Evolutionary conservation across 2,113 vertebrate genomes (phyloP).

Genomic region (Neotragus moschatus): DNA sequence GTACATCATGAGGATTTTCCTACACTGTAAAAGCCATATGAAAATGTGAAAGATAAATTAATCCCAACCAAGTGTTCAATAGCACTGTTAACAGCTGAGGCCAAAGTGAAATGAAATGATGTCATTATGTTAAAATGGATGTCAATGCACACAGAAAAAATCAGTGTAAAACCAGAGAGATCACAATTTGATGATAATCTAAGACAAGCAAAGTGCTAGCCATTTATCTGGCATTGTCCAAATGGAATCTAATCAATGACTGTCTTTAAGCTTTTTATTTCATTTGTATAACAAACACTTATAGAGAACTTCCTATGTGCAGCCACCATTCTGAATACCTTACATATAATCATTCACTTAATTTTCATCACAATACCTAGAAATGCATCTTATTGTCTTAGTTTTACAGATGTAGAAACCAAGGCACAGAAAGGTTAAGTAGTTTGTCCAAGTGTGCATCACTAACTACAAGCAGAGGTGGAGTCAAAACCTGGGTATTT

Average conservation of each 20-base stretch:
- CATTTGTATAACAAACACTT: constrained; percentile 55
- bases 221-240: constrained; percentile 67
- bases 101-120: constrained; percentile 71
- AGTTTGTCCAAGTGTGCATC: background rate
- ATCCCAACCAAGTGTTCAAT: constrained; percentile 65
- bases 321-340: constrained; percentile 6
- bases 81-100: constrained; percentile 64
- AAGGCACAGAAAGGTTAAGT: background rate
- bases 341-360: constrained; percentile 31
- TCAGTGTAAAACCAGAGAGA: constrained; percentile 68
- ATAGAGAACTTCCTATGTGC: background rate
- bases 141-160: constrained; percentile 62
- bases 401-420: constrained; percentile 20
- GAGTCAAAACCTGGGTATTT: background rate
- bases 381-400: background rate
- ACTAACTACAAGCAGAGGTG: background rate
- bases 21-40: constrained; percentile 39
- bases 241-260: constrained; percentile 65
- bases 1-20: constrained; percentile 43
- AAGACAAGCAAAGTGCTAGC: constrained; percentile 65
- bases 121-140: constrained; percentile 73
- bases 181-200: constrained; percentile 71
- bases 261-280: constrained; percentile 68
- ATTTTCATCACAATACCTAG: constrained; percentile 16
- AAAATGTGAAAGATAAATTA: constrained; percentile 72